Base-by-base conservation (phyloP, 2,113 vertebrate genomes). In the Xenopus laevis region DNA sequence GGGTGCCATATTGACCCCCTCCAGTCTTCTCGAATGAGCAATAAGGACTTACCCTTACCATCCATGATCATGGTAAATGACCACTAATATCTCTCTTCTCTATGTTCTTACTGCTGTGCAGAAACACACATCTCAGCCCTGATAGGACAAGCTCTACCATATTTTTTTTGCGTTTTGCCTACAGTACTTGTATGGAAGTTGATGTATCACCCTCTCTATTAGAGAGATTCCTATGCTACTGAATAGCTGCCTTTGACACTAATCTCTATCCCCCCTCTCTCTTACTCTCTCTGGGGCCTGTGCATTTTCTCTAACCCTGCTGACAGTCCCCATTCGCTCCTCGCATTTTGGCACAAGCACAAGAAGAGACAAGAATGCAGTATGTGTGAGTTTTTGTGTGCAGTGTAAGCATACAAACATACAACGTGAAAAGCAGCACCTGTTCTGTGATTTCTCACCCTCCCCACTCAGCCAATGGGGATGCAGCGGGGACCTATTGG, bases 381-480 rank as follows among this genome's bases (percentile, higher is more conserved):
- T 55, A 58, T 75, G 17, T 75, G n/a, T 12, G 10, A 63, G 46
- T 30, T 57, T 44, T 6, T 61, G 66, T 44, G 64, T 33, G 55
- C 12, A 13, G 30, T 53, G 46, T 55, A 69, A 52, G 45, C 68
- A 77, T 69, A 57, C 59, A 63, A 63, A 64, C 59, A 77, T 77
- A 69, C 66, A 4, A 70, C 10, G 62, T 50, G 63, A 18, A 71
- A 65, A 52, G 7, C 12, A 46, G 16, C 23, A 68, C 50, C 73
- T 55, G 70, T 74, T 44, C 62, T 2, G 55, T 13, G 52, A 40
- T 18, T 55, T 16, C 63, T 33, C 30, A 9, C 64, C 23, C 63
- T 33, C 57, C 20, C 21, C 47, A 59, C 71, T 77, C 78, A 63
- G 50, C 74, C 74, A 77, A 70, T 64, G 59, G 57, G 74, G 59